phyloP scores from a whole-genome alignment of 2,888 invertebrate genomes.

The Malthinus seriepunctatus region DNA sequence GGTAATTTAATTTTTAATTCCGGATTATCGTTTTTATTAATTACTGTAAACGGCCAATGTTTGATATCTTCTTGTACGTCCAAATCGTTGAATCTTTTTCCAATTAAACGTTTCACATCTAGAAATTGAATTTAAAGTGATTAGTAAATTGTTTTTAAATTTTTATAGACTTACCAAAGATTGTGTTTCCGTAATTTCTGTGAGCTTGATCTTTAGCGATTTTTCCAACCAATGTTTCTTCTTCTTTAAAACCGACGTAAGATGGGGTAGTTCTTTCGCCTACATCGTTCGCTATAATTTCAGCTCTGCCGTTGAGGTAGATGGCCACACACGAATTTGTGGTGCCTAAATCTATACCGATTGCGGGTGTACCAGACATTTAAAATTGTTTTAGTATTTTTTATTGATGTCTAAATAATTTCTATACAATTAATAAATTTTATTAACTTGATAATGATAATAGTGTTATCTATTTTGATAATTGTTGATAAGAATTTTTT shows the following conservation, averaged over 20 bases:
- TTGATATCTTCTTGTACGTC: constrained; percentile 95
- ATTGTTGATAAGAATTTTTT: too few relatives aligned
- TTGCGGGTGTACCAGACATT: constrained; percentile 56
- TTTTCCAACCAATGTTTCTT: constrained; percentile 95
- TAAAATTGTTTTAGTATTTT: too few relatives aligned
- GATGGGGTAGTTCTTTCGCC: constrained; percentile 98
- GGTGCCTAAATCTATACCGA: constrained; percentile 98
- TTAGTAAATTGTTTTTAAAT: too few relatives aligned
- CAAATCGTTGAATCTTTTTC: constrained; percentile 89
- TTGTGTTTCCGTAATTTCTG: constrained; percentile 97
- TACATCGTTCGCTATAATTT: constrained; percentile 98
- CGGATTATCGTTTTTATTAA: constrained; percentile 78
- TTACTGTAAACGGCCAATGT: constrained; percentile 95
- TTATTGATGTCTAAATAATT: too few relatives aligned
- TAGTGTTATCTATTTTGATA: too few relatives aligned
- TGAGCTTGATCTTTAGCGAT: constrained; percentile 99
- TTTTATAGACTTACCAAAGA: constrained; percentile 72
- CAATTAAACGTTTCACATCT: constrained; percentile 97
- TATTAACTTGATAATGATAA: too few relatives aligned
- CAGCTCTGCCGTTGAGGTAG: constrained; percentile 95
- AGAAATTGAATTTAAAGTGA: constrained; percentile 51
- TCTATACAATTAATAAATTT: too few relatives aligned
- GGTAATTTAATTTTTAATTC: constrained; percentile 84
- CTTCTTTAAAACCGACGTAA: constrained; percentile 96
- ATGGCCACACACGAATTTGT: constrained; percentile 87